Evolutionary conservation across 2,888 invertebrate genomes (phyloP).

Genomic region (Malacosoma neustria): DNA sequence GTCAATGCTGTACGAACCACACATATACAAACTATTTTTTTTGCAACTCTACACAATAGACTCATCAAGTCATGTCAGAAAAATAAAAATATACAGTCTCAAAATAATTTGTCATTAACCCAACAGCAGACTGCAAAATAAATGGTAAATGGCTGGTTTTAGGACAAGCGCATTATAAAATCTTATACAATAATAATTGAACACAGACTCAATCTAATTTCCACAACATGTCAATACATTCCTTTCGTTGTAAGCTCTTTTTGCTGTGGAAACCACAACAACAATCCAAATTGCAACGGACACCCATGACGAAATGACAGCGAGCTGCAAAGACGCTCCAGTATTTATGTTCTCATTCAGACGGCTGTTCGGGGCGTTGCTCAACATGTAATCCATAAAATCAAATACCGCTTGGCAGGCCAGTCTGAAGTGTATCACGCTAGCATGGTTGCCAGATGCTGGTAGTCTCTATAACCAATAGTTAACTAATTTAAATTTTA

Average conservation of each 20-base stretch:
- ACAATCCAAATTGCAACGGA: slow-evolving; percentile 73
- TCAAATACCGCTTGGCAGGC: slow-evolving; percentile 85
- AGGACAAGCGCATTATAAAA: no score
- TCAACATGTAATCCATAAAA: slow-evolving; percentile 89
- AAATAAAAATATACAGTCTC: no score
- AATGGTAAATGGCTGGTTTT: no score
- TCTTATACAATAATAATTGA: no score
- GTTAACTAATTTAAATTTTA: no score
- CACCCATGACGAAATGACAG: slow-evolving; percentile 78
- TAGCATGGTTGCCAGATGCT: slow-evolving; percentile 73
- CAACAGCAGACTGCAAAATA: no score
- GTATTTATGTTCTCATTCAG: slow-evolving; percentile 83
- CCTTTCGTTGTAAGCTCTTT: slow-evolving; percentile 63
- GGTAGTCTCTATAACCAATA: slow-evolving; percentile 66
- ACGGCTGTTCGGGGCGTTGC: slow-evolving; percentile 78
- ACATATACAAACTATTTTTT: no score
- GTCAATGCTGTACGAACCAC: no score
- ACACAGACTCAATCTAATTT: slow-evolving; percentile 38
- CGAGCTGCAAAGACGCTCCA: slow-evolving; percentile 78
- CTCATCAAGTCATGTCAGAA: no score
- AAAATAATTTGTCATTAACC: no score
- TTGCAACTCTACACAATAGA: no score
- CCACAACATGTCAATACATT: slow-evolving; percentile 64
- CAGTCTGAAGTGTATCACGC: slow-evolving; percentile 78
- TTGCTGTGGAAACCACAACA: slow-evolving; percentile 67